A percentile compares a stretch with the other conserved stretches of the same genome.
Evolutionary conservation across 2,113 vertebrate species (phyloP).

Genomic region (Pelecanoides urinatrix): DNA sequence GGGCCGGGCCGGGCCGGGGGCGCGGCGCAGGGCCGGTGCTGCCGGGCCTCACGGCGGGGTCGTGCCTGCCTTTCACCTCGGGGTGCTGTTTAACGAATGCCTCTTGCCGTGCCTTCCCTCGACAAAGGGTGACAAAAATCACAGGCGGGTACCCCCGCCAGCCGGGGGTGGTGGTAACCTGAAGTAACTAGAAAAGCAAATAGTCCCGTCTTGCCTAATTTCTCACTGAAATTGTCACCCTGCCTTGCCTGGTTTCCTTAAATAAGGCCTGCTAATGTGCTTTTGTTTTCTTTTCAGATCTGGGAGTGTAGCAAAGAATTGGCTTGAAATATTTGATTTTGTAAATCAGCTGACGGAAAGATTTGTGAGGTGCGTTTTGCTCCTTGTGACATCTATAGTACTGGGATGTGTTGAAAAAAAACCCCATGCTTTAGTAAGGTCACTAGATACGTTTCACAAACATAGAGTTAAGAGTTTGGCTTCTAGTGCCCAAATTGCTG

Average conservation of each 20-base stretch:
- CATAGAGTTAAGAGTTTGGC: background rate
- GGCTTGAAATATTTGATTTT: conserved; percentile 89
- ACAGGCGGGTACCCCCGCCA: accelerated
- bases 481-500: background rate
- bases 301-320: conserved; percentile 85
- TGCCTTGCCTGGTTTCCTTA: background rate
- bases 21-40: too few species aligned
- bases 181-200: background rate
- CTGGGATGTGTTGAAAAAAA: background rate
- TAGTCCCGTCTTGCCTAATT: accelerated
- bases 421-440: accelerated
- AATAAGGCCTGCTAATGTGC: background rate
- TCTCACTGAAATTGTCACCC: accelerated
- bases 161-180: too few species aligned
- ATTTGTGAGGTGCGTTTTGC: conserved; percentile 86
- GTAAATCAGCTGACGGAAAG: conserved; percentile 88
- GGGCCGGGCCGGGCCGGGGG: background rate
- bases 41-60: background rate
- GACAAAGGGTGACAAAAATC: too few species aligned
- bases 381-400: background rate
- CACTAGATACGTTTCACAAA: background rate
- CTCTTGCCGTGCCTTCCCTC: accelerated
- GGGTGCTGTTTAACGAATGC: accelerated
- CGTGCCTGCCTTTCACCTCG: accelerated
- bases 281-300: conserved; percentile 77